Base-by-base conservation (phyloP, 1,140 invertebrate species). In the Sarcophaga peregrina region DNA sequence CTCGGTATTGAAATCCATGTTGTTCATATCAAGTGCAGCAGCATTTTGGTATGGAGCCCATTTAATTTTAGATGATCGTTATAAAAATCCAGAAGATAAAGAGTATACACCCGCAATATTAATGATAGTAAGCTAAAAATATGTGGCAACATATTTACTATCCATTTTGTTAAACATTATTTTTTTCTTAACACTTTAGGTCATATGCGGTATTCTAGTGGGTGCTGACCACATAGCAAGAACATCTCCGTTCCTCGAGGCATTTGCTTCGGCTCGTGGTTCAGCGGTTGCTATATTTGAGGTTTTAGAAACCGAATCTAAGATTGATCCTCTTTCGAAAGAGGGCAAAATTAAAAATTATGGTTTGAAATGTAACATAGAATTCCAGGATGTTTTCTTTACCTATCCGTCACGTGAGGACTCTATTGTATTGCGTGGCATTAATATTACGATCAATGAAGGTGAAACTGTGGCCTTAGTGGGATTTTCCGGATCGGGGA, bases 21-120 rank as follows among this genome's bases (percentile, higher is more conserved):
- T 96, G 75, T 97, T 96, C 86, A 90, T 93, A n/a, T 94, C 94
- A 10, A 96, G 96, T 86, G 94, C 95, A 0, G 88, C 97, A 0
- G 93, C 95, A 0, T 97, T 97, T 89, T 97, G 95, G 95, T 97
- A 96, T 89, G 96, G 96, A 0, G 94, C 95, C 0, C 92, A 93
- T 72, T 90, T 96, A 25, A 94, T 96, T 62, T 86, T 95, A 80
- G 91, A 93, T 25, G 87, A 90, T 83, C 86, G 89, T 4, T 73
- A 85, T 46, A 85, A 84, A 46, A 84, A 84, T n/a, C 82, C 88
- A 7, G 74, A 84, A 8, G 85, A 87, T 13, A 92, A 93, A 13
- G 91, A 93, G 10, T 95, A 95, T 83, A 95, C 94, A 0, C 93
- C 95, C 0, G 95, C 94, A 1, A 93, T 94, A 5, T 89, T 95